Conservation (phyloP, 92 coral and sea anemone genomes). For the Palythoa grandiflora region DNA sequence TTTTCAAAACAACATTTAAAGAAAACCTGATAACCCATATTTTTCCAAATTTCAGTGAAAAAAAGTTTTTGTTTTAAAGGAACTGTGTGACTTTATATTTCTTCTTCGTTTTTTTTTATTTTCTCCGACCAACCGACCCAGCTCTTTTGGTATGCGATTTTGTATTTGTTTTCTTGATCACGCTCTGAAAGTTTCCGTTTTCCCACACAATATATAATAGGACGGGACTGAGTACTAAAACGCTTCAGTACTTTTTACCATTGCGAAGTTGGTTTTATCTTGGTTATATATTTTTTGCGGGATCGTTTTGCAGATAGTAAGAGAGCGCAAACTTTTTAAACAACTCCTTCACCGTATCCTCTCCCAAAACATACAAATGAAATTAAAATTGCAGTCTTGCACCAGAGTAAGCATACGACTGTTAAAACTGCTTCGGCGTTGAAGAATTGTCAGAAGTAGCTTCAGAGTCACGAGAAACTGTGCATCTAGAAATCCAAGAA, state of each 20-base stretch:
- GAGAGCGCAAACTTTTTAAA: slow-evolving; percentile 33
- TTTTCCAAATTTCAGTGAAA: slow-evolving; percentile 13
- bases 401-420: slow-evolving; percentile 28
- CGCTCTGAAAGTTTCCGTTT: slow-evolving; percentile 27
- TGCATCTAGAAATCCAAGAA: slow-evolving; percentile 30
- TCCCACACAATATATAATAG: slow-evolving; percentile 34
- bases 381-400: neutral
- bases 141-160: slow-evolving; percentile 28
- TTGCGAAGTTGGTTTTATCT: slow-evolving; percentile 26
- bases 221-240: slow-evolving; percentile 36
- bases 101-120: slow-evolving; percentile 18
- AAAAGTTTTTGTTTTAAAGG: slow-evolving; percentile 16
- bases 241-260: slow-evolving; percentile 33
- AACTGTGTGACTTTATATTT: slow-evolving; percentile 22
- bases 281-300: slow-evolving; percentile 28
- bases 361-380: slow-evolving; percentile 26
- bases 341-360: slow-evolving; percentile 30
- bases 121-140: slow-evolving; percentile 34
- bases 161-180: slow-evolving; percentile 33
- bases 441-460: slow-evolving; percentile 30
- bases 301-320: slow-evolving; percentile 23
- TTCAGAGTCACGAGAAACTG: slow-evolving; percentile 30
- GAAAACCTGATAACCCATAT: slow-evolving; percentile 35
- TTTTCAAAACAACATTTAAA: slow-evolving; percentile 21
- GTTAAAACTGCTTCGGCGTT: slow-evolving; percentile 23